Percentiles rank a stretch among this genome's conserved stretches.
Conservation (phyloP, 2,888 invertebrate genomes). For the Lepidochrysops patricia region DNA sequence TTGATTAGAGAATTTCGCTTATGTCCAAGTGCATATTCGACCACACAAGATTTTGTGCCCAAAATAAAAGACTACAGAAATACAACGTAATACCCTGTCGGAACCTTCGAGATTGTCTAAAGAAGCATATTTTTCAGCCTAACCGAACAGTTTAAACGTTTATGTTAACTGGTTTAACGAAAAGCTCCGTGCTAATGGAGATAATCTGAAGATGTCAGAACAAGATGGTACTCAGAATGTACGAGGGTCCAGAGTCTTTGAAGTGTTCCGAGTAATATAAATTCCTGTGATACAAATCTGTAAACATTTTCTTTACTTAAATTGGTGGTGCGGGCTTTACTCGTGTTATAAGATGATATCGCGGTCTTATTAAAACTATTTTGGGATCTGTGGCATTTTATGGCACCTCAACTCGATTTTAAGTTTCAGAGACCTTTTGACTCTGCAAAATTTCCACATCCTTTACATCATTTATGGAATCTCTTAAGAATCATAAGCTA, state of each 20-base stretch:
- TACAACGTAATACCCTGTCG: background rate
- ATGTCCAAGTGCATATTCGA: background rate
- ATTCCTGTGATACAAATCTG: conserved; percentile 4
- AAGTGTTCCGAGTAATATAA: conserved; percentile 11
- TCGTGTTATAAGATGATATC: background rate
- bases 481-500: background rate
- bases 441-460: background rate
- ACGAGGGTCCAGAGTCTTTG: background rate
- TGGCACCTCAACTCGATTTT: background rate
- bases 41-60: background rate
- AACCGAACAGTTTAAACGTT: background rate
- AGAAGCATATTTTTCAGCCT: background rate
- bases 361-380: background rate
- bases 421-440: background rate
- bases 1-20: background rate
- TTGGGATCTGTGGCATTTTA: background rate
- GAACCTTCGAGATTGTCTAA: background rate
- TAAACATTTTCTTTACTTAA: conserved; percentile 1
- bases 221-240: background rate
- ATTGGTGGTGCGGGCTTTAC: background rate
- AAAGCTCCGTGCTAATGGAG: background rate
- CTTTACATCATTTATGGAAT: background rate
- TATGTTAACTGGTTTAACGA: background rate
- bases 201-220: background rate
- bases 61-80: background rate